These are phyloP conservation scores for Ptychochromis oligacanthus DNA, from an alignment of 2,113 vertebrate species.

Conservation along the genomic window DNA sequence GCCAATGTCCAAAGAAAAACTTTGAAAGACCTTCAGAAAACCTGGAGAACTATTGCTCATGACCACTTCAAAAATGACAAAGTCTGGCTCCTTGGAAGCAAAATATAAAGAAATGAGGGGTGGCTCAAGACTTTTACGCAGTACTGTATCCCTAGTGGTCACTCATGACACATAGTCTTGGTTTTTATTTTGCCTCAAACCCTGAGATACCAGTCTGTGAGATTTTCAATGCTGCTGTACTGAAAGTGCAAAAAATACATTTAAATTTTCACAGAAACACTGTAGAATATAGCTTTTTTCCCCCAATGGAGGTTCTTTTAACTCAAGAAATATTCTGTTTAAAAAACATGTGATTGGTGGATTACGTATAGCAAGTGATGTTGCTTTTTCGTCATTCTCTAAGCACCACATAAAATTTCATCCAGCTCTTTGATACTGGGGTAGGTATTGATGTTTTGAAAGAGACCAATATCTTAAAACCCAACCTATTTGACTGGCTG, in stretches of 20 bases:
- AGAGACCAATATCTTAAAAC: neutral
- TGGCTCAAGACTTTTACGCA: too few relatives aligned
- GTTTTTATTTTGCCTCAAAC: neutral
- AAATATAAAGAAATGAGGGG: too few relatives aligned
- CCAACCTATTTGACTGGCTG: fast-evolving
- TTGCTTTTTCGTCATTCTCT: neutral
- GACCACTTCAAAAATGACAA: too few relatives aligned
- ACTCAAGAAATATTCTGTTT: neutral
- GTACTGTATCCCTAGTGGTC: neutral
- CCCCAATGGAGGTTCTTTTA: neutral
- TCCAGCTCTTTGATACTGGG: neutral
- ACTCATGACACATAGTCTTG: too few relatives aligned
- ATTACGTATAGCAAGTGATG: neutral
- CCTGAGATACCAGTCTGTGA: neutral
- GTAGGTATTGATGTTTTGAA: neutral
- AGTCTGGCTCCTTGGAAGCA: too few relatives aligned
- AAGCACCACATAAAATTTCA: neutral
- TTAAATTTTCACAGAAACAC: neutral
- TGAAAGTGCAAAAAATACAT: too few relatives aligned
- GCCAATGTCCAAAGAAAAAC: too few relatives aligned
- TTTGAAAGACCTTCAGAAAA: too few relatives aligned
- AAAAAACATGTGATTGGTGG: fast-evolving
- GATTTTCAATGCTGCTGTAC: neutral
- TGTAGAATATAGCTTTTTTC: neutral
- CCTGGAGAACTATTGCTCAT: too few relatives aligned